phyloP scores from a whole-genome alignment of 1,140 invertebrate genomes.

The Oryzaephilus surinamensis region DNA sequence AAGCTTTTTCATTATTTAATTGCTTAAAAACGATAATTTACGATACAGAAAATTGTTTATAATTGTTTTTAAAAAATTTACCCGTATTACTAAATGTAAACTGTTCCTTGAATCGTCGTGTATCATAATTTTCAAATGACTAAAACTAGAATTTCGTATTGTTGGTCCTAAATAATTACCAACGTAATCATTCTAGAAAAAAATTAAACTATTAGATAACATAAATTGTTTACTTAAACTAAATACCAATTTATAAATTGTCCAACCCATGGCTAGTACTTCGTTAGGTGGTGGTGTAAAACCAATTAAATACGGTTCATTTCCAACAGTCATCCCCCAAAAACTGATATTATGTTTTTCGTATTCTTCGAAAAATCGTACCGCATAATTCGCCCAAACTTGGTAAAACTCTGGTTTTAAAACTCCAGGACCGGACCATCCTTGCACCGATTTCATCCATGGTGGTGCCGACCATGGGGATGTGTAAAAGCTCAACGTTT shows the following conservation, averaged over 20 bases:
- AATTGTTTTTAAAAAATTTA: too few relatives aligned
- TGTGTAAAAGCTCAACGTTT: slow-evolving; percentile 32
- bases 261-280: slow-evolving; percentile 28
- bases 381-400: slow-evolving; percentile 50
- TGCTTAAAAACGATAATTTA: slow-evolving; percentile 30
- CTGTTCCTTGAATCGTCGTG: slow-evolving; percentile 68
- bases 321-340: slow-evolving; percentile 35
- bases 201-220: too few relatives aligned
- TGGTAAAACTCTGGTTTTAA: slow-evolving; percentile 40
- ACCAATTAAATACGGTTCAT: slow-evolving; percentile 34
- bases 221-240: slow-evolving; percentile 14
- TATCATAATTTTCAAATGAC: slow-evolving; percentile 50
- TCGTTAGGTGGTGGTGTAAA: slow-evolving; percentile 43
- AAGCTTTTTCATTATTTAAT: too few relatives aligned
- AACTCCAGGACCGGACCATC: slow-evolving; percentile 41
- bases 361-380: slow-evolving; percentile 36
- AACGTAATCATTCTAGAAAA: slow-evolving; percentile 56
- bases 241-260: slow-evolving; percentile 7
- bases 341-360: slow-evolving; percentile 27
- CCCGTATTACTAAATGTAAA: slow-evolving; percentile 37
- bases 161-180: slow-evolving; percentile 56
- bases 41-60: too few relatives aligned
- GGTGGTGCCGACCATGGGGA: slow-evolving; percentile 76
- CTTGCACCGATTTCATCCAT: slow-evolving; percentile 87
- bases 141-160: slow-evolving; percentile 45